Evolutionary conservation across 2,888 invertebrate genomes (phyloP), one percentile per base, ranked within the genome.

Genomic region (Trichopoda pennipes): DNA sequence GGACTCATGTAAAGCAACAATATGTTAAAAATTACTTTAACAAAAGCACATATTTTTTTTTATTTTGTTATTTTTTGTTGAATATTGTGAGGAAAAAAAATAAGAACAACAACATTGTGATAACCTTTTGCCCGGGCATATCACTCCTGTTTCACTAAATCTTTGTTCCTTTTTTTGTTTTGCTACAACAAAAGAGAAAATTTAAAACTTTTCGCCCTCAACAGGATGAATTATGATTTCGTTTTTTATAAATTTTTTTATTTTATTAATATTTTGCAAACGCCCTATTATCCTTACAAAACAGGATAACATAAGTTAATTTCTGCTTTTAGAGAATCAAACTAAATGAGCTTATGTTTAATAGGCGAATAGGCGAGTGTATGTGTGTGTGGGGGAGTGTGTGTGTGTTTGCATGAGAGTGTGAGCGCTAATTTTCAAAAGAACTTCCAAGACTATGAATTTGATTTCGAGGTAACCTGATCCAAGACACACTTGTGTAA

Each of bases 291-390:
- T 80, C 75, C 80, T 75, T 35, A 16, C 49, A 81, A n/a, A 80
- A 80, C 81, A 83, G 81, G 85, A 84, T 85, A 85, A 85, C 81
- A 85, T 72, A 85, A 85, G 85, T 85, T 85, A 85, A 85, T 85
- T 79, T 78, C 32, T 84, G n/a, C 80, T 44, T 81, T 44, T 80
- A 77, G 51, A 84, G 84, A 84, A 85, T 84, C 84, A 85, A 75
- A 83, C 80, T 84, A 85, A 85, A 84, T 85, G 83, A 83, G 84
- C 78, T 80, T 44, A n/a, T 55, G 19, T 73, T 76, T 32, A 53
- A 55, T 38, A 69, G 6, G 53, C 12, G 23, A 21, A 1, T 38
- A 17, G 21, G 12, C 38, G 38, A 42, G 32, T 72, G 61, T 7
- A 4, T 49, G 12, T 19, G 64, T 38, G 51, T 23, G 16, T 16